These are phyloP conservation scores for Ceyx margarethae DNA, from an alignment of 2,113 vertebrate genomes.

Conservation along the genomic window DNA sequence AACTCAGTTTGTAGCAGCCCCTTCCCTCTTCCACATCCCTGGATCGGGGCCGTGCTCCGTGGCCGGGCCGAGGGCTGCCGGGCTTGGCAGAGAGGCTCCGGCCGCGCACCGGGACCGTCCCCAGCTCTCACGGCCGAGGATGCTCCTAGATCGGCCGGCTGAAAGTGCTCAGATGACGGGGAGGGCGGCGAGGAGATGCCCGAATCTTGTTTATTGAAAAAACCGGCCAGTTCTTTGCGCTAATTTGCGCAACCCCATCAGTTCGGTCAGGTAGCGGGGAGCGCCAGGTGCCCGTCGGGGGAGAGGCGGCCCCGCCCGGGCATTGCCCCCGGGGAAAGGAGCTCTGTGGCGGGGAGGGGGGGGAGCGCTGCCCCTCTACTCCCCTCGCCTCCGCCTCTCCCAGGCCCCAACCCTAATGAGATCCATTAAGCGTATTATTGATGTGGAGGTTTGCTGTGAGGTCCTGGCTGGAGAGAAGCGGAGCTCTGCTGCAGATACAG, in stretches of 20 bases:
- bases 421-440: slow-evolving; percentile 68
- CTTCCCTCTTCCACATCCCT: neutral
- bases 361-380: neutral
- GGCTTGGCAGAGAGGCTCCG: no score
- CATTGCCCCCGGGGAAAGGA: neutral
- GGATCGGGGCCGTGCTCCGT: neutral
- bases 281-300: neutral
- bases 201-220: neutral
- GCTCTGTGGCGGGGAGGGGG: neutral
- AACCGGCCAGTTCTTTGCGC: no score
- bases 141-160: neutral
- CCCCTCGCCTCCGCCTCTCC: neutral
- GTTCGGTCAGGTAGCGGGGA: neutral
- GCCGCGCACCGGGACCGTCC: neutral
- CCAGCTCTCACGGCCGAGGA: neutral
- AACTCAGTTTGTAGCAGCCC: neutral
- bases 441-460: slow-evolving; percentile 66
- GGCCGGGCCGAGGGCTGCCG: neutral
- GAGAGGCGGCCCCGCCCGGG: neutral
- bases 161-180: no score
- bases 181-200: neutral
- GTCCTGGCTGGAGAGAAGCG: slow-evolving; percentile 57
- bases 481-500: slow-evolving; percentile 56
- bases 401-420: slow-evolving; percentile 51
- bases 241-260: neutral